phyloP scores from a whole-genome alignment of 1,140 invertebrate species.

The Teleogryllus occipitalis region DNA sequence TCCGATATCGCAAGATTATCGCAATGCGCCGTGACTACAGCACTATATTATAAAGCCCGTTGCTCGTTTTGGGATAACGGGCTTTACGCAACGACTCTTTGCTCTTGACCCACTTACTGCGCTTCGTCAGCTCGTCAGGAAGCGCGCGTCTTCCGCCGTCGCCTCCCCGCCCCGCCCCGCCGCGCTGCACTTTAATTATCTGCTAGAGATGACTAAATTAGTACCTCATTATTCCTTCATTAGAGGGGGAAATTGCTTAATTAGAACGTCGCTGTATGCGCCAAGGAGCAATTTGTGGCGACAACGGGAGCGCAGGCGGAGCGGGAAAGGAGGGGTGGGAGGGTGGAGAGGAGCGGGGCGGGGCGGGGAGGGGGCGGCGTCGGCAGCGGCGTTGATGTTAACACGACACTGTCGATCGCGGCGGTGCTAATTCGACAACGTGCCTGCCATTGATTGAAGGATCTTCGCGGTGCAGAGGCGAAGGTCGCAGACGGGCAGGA shows the following conservation, averaged over 20 bases:
- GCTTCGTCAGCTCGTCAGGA: background rate
- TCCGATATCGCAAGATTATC: too few species aligned
- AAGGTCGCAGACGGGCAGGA: background rate
- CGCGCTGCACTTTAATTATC: conserved; percentile 19
- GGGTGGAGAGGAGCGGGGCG: background rate
- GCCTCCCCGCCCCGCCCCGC: too few species aligned
- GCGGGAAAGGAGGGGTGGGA: background rate
- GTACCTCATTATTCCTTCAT: conserved; percentile 22
- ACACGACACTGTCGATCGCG: background rate
- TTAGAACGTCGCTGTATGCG: conserved; percentile 17
- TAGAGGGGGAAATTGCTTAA: conserved; percentile 20
- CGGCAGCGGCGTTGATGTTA: background rate
- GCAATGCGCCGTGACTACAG: too few species aligned
- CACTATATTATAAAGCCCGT: too few species aligned
- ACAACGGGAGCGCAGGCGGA: background rate
- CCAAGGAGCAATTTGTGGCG: conserved; percentile 7
- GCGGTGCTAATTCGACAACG: background rate
- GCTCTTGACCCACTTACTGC: background rate
- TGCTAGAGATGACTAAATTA: conserved; percentile 22
- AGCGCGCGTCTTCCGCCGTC: background rate
- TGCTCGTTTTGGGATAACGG: too few species aligned
- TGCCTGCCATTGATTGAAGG: background rate
- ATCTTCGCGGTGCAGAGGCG: background rate
- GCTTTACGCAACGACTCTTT: background rate
- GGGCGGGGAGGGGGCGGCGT: background rate